Evolutionary conservation across 2,797 vertebrate species (phyloP).

Genomic region (Hyperoplus immaculatus): DNA sequence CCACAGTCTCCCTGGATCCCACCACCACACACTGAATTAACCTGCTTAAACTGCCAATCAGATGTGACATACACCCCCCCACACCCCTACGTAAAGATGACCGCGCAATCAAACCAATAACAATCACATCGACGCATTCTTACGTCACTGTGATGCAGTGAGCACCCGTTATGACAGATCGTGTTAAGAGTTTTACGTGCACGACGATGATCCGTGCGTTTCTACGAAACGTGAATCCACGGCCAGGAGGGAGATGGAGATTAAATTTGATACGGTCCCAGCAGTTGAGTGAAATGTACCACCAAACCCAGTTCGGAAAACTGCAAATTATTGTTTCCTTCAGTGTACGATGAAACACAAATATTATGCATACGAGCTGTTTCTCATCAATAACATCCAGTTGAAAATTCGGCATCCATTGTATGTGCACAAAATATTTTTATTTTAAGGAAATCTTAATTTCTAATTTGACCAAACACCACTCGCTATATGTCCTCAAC

Average conservation of each 20-base stretch:
- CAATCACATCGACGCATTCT: conserved; percentile 40
- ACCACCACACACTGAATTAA: conserved; percentile 65
- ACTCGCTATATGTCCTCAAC: conserved; percentile 20
- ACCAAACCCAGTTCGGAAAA: conserved; percentile 23
- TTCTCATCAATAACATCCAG: rapidly evolving
- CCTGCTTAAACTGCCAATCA: conserved; percentile 70
- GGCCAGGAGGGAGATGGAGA: conserved; percentile 18
- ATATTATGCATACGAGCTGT: rapidly evolving
- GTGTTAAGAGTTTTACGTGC: background rate
- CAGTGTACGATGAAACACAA: rapidly evolving
- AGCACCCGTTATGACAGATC: background rate
- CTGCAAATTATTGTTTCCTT: background rate
- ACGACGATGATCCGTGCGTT: conserved; percentile 19
- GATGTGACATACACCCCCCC: conserved; percentile 48
- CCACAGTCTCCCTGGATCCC: conserved; percentile 53
- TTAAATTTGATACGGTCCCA: conserved; percentile 4
- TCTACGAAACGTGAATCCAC: background rate
- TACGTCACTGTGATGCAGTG: conserved; percentile 53
- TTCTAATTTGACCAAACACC: background rate
- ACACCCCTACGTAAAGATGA: conserved; percentile 18
- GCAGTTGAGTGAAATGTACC: background rate
- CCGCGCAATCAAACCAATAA: conserved; percentile 40
- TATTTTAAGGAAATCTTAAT: background rate
- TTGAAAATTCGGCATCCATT: background rate
- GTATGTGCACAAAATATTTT: background rate